Percentiles rank a stretch among this genome's conserved stretches.
phyloP scores from a whole-genome alignment of 2,113 vertebrate genomes.

The Aptenodytes forsteri region DNA sequence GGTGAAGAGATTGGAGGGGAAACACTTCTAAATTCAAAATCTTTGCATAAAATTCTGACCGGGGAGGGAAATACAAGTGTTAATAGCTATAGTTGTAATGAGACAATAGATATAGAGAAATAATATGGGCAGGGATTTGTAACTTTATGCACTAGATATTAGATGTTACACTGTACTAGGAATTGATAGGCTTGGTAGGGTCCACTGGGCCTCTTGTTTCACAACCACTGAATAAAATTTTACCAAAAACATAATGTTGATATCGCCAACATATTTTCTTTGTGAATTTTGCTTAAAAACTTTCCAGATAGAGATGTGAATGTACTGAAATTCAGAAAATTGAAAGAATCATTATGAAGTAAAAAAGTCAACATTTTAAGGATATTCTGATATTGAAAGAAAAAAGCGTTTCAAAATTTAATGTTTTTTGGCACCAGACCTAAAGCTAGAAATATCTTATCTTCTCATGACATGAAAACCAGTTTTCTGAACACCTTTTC shows the following conservation, averaged over 20 bases:
- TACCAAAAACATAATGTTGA: background rate
- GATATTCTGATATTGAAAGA: background rate
- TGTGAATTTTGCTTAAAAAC: background rate
- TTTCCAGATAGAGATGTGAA: background rate
- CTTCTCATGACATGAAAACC: background rate
- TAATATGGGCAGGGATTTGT: background rate
- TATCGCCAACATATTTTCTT: background rate
- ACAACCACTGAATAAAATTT: background rate
- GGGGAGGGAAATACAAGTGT: background rate
- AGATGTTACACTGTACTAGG: background rate
- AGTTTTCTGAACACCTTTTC: background rate
- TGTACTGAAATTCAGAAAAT: background rate
- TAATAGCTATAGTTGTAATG: background rate
- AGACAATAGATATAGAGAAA: background rate
- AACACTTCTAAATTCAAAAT: background rate
- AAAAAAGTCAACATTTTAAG: background rate
- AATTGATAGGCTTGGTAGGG: background rate
- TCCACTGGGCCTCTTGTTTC: background rate
- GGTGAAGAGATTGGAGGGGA: background rate
- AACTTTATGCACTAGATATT: background rate
- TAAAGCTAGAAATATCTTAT: background rate
- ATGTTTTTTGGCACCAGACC: rapidly evolving
- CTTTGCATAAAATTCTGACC: background rate
- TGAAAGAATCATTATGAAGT: background rate
- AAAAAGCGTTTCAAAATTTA: background rate